Evolutionary conservation across 2,888 invertebrate species (phyloP).

Genomic region (Aphidoletes aphidimyza): DNA sequence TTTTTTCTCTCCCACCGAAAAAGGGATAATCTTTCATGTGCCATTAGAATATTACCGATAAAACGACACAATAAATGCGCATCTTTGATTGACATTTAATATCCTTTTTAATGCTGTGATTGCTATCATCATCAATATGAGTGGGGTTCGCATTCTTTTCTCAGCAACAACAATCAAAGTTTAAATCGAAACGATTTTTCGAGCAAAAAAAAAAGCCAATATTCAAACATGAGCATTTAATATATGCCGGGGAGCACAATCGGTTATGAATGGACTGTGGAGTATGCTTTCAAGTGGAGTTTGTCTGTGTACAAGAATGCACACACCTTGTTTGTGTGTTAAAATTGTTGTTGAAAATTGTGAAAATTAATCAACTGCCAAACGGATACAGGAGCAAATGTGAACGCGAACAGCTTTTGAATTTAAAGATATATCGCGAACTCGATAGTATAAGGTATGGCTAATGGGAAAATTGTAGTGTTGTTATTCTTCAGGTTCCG

Average conservation of each 20-base stretch:
- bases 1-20: background rate
- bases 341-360: conserved; percentile 27
- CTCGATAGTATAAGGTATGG: background rate
- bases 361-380: conserved; percentile 41
- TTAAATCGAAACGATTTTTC: no score
- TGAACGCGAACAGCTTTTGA: background rate
- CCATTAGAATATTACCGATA: background rate
- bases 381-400: background rate
- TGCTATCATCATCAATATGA: background rate
- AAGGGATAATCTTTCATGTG: background rate
- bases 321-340: background rate
- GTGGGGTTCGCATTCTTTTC: background rate
- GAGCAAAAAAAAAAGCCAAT: no score
- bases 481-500: no score
- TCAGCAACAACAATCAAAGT: no score
- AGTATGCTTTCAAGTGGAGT: no score
- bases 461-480: no score
- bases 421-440: background rate
- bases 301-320: background rate
- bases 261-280: no score
- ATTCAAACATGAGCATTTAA: no score
- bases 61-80: background rate
- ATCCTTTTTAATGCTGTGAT: conserved; percentile 13
- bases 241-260: no score
- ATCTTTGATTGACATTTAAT: conserved; percentile 41